Evolutionary conservation across 2,797 vertebrate species (phyloP).

Genomic region (Chloroceryle inda): DNA sequence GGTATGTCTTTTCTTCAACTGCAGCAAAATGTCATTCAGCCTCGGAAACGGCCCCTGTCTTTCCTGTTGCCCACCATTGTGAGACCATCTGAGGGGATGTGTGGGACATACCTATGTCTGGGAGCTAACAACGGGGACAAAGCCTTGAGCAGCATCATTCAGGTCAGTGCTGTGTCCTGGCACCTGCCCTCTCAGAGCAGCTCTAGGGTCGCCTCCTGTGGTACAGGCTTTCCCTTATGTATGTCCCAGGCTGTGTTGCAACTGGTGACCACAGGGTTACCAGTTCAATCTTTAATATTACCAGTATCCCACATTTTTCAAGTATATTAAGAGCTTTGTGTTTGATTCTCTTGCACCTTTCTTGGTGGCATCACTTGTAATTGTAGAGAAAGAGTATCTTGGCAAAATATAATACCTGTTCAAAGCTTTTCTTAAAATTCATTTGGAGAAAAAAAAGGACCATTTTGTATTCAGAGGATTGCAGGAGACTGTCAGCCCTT

Average conservation of each 20-base stretch:
- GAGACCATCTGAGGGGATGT: conserved; percentile 90
- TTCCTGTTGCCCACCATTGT: conserved; percentile 94
- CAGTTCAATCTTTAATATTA: not conserved
- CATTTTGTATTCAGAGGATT: not conserved
- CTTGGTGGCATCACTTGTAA: not conserved
- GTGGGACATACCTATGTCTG: conserved; percentile 93
- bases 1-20: not conserved
- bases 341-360: not conserved
- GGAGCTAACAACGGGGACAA: conserved; percentile 91
- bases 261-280: not conserved
- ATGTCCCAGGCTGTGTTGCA: not conserved
- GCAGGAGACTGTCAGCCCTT: not conserved
- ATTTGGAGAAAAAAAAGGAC: not conserved
- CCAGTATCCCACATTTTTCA: not conserved
- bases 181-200: not conserved
- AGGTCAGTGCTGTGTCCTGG: conserved; percentile 78
- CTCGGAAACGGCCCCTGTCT: conserved; percentile 91
- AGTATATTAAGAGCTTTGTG: not conserved
- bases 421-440: not conserved
- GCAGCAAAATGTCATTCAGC: conserved; percentile 88
- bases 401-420: not conserved
- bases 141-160: conserved; percentile 91
- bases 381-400: not conserved
- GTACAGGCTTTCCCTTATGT: not conserved
- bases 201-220: not conserved